Conservation (phyloP, 2,113 vertebrate species). For the Gorsachius goisagi region DNA sequence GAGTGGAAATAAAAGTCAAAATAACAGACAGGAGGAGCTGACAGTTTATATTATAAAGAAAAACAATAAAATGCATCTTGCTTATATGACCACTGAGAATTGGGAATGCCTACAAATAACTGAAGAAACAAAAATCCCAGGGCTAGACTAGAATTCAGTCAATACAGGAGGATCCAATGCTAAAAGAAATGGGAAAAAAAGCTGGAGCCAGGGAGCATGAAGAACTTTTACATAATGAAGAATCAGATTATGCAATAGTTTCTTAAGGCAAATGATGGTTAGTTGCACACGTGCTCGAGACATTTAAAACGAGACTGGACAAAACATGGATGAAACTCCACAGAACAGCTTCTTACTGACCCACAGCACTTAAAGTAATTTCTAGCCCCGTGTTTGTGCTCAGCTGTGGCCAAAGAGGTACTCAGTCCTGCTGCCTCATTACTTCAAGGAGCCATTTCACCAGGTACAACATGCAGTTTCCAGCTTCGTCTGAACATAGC, state of each 20-base stretch:
- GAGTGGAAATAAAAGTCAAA: conserved; percentile 25
- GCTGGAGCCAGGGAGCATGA: not conserved
- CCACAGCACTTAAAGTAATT: not conserved
- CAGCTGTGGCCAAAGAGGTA: not conserved
- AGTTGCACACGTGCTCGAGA: not conserved
- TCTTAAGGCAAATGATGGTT: not conserved
- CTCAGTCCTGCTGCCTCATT: not conserved
- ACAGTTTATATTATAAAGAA: not conserved
- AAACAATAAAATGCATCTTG: not conserved
- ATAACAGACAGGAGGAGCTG: not conserved
- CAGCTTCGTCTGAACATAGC: not conserved
- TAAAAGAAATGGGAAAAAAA: not conserved
- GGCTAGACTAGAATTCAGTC: not conserved
- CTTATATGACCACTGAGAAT: not conserved
- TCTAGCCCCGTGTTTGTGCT: not conserved
- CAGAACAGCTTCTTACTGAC: not conserved
- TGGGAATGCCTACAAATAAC: not conserved
- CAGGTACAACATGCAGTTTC: not conserved
- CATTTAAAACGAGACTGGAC: conserved; percentile 43
- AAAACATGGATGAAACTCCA: not conserved
- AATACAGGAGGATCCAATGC: not conserved
- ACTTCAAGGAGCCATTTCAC: not conserved
- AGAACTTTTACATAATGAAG: not conserved
- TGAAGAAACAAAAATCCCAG: not conserved
- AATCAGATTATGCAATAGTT: not conserved